These are phyloP conservation scores for Gambusia yucatana DNA, from an alignment of 2,797 vertebrate genomes.

Conservation along the genomic window DNA sequence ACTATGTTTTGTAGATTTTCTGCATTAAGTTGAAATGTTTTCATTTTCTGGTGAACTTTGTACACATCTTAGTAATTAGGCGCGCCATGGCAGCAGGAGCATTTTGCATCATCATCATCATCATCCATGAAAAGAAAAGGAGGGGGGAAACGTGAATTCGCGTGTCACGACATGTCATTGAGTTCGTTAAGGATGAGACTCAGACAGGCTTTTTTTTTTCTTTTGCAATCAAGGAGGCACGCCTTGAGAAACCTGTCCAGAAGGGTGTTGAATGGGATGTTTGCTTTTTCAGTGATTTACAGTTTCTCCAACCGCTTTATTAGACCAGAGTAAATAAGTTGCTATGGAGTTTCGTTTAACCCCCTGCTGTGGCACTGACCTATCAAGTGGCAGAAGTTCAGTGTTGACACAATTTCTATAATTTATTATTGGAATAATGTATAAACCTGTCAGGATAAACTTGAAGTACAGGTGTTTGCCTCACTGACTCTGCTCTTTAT, in stretches of 20 bases:
- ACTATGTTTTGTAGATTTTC: neutral
- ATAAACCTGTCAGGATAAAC: neutral
- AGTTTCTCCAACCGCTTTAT: neutral
- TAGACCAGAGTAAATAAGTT: neutral
- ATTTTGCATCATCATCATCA: constrained; percentile 22
- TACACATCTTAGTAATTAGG: neutral
- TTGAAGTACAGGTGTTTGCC: neutral
- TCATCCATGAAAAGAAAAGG: neutral
- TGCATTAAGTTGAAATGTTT: too few species aligned
- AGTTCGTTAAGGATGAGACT: constrained; percentile 15
- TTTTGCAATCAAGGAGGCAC: constrained; percentile 40
- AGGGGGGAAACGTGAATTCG: constrained; percentile 4
- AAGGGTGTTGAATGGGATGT: constrained; percentile 9
- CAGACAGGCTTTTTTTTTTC: constrained; percentile 1
- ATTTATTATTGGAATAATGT: neutral
- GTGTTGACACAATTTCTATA: neutral
- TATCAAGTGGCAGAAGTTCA: neutral
- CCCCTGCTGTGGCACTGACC: too few species aligned
- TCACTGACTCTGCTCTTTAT: neutral
- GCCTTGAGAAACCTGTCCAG: constrained; percentile 60
- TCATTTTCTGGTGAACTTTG: neutral
- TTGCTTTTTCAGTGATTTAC: neutral
- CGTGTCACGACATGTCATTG: constrained; percentile 37
- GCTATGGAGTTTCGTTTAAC: neutral
- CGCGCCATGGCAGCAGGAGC: constrained; percentile 17